phyloP scores from a whole-genome alignment of 2,888 invertebrate genomes.

The Choreutis nemorana region DNA sequence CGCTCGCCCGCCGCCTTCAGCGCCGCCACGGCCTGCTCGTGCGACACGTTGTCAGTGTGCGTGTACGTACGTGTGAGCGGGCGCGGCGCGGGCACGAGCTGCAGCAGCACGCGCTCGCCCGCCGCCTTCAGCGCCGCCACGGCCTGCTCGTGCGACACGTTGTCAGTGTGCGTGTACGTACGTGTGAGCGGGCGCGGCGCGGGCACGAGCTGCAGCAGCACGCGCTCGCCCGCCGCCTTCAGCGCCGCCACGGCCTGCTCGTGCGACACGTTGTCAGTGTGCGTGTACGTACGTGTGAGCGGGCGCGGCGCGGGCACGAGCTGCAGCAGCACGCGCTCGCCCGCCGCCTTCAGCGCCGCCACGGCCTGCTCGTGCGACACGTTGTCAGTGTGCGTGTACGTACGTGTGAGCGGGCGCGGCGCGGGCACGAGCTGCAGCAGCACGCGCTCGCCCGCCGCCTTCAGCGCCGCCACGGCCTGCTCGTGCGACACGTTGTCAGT shows the following conservation, averaged over 20 bases:
- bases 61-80: too few relatives aligned
- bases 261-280: conserved; percentile 97
- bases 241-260: conserved; percentile 97
- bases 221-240: conserved; percentile 93
- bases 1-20: conserved; percentile 94
- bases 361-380: conserved; percentile 99
- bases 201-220: conserved; percentile 80
- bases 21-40: conserved; percentile 96
- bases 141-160: conserved; percentile 97
- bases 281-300: too few relatives aligned
- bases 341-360: conserved; percentile 92
- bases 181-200: too few relatives aligned
- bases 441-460: conserved; percentile 93
- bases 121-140: conserved; percentile 96
- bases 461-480: conserved; percentile 94
- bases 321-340: conserved; percentile 86
- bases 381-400: too few relatives aligned
- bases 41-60: conserved; percentile 97
- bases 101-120: conserved; percentile 86
- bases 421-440: conserved; percentile 80
- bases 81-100: conserved; percentile 77
- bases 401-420: too few relatives aligned
- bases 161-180: too few relatives aligned
- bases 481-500: conserved; percentile 98
- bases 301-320: conserved; percentile 76